Percentiles rank a stretch among this genome's conserved stretches.
Conservation (phyloP, 2,888 invertebrate species). For the Meandrusa payeni region DNA sequence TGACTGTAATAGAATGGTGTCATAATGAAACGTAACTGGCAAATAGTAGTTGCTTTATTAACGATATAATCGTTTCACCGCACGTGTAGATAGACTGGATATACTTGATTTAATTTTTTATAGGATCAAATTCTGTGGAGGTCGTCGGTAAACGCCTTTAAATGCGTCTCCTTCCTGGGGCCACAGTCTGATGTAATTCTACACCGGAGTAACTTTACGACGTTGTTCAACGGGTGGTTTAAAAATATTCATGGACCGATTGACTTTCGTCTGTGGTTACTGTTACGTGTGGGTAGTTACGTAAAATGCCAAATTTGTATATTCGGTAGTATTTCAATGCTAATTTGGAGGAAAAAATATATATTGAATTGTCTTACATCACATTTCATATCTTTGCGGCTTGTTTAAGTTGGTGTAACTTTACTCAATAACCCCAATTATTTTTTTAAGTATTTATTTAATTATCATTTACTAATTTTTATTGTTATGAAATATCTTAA, state of each 20-base stretch:
- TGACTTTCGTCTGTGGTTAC: conserved; percentile 7
- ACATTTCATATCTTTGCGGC: neutral
- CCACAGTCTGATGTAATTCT: conserved; percentile 8
- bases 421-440: neutral
- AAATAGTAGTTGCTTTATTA: too few species aligned
- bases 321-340: conserved; percentile 5
- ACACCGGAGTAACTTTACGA: conserved; percentile 1
- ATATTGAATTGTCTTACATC: conserved; percentile 4
- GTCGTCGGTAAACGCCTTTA: too few species aligned
- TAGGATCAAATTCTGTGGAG: too few species aligned
- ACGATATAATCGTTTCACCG: too few species aligned
- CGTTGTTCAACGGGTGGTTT: neutral
- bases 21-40: too few species aligned
- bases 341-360: conserved; percentile 1
- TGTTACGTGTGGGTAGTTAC: conserved; percentile 13
- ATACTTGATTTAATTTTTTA: too few species aligned
- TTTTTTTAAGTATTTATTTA: too few species aligned
- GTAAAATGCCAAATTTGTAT: neutral
- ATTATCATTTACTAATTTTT: too few species aligned
- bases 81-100: too few species aligned
- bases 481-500: too few species aligned
- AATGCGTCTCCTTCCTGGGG: too few species aligned
- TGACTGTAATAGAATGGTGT: too few species aligned
- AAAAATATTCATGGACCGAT: conserved; percentile 16
- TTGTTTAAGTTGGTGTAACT: neutral